These are phyloP conservation scores for Siniperca obscura DNA, from an alignment of 2,797 vertebrate genomes.

Conservation along the genomic window DNA sequence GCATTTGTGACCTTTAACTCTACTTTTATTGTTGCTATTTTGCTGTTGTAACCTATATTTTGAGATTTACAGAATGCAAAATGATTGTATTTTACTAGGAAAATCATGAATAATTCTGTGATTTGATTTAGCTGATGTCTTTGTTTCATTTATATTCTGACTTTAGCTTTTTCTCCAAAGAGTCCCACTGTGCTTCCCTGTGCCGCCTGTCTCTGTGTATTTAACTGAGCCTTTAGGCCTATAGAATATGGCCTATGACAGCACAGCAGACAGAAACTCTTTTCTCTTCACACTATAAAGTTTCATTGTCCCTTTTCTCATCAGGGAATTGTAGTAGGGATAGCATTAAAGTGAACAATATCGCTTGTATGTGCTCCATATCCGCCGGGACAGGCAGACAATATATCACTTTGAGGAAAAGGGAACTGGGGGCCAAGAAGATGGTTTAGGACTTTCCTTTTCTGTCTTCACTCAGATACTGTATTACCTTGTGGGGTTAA, in stretches of 20 bases:
- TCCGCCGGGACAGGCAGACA: slow-evolving; percentile 55
- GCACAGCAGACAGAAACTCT: slow-evolving; percentile 52
- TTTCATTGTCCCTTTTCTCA: slow-evolving; percentile 76
- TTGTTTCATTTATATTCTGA: slow-evolving; percentile 31
- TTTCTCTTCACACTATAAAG: slow-evolving; percentile 70
- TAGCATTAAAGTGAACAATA: slow-evolving; percentile 69
- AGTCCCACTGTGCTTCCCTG: slow-evolving; percentile 14
- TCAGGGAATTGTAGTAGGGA: slow-evolving; percentile 70
- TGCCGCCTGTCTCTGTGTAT: slow-evolving; percentile 42
- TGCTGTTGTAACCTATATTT: not conserved
- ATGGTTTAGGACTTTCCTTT: slow-evolving; percentile 58
- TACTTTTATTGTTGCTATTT: not conserved
- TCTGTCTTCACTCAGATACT: slow-evolving; percentile 38
- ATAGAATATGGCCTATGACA: slow-evolving; percentile 59
- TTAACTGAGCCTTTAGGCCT: slow-evolving; percentile 55
- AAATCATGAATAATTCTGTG: slow-evolving; percentile 15
- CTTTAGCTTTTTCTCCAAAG: slow-evolving; percentile 16
- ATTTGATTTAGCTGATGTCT: slow-evolving; percentile 10
- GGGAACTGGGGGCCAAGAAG: slow-evolving; percentile 32
- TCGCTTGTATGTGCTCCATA: slow-evolving; percentile 68
- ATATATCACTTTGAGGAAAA: slow-evolving; percentile 66
- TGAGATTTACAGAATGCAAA: not conserved
- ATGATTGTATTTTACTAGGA: not conserved
- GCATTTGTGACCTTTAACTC: not conserved
- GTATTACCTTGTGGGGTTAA: slow-evolving; percentile 65